Percentiles rank a stretch among this genome's conserved stretches.
Conservation (phyloP, 2,888 invertebrate genomes). For the Scelioninae gen. 1 region DNA sequence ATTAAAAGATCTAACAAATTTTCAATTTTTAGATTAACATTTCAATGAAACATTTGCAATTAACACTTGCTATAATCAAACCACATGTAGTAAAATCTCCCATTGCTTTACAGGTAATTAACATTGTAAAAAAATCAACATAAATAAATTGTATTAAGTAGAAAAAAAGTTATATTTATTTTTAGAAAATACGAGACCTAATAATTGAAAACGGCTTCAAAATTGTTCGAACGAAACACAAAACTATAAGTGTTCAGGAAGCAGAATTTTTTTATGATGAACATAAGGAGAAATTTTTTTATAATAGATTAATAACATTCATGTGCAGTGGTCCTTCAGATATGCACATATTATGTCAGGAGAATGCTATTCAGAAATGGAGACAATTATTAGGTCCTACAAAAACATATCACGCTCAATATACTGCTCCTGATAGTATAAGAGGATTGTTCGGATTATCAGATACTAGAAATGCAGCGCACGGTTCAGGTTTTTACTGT, state of each 20-base stretch:
- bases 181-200: constrained; percentile 87
- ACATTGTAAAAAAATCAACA: constrained; percentile 13
- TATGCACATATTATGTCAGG: constrained; percentile 90
- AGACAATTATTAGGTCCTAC: constrained; percentile 95
- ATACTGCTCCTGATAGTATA: constrained; percentile 90
- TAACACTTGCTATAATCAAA: constrained; percentile 94
- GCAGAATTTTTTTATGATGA: constrained; percentile 92
- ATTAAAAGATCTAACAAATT: not conserved
- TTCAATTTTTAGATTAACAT: constrained; percentile 28
- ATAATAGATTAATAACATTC: constrained; percentile 91
- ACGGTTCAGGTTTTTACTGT: constrained; percentile 91
- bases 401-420: constrained; percentile 92
- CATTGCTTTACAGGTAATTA: constrained; percentile 86
- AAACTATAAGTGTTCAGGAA: constrained; percentile 86
- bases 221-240: constrained; percentile 89
- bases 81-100: constrained; percentile 93
- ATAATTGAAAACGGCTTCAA: constrained; percentile 89
- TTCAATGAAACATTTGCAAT: constrained; percentile 82
- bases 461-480: constrained; percentile 97
- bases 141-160: not conserved
- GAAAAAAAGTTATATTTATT: not conserved
- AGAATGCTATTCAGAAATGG: constrained; percentile 92
- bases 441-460: constrained; percentile 94
- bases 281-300: constrained; percentile 93
- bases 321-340: constrained; percentile 95